Conservation (phyloP, 2,888 invertebrate genomes). For the Polia nebulosa region DNA sequence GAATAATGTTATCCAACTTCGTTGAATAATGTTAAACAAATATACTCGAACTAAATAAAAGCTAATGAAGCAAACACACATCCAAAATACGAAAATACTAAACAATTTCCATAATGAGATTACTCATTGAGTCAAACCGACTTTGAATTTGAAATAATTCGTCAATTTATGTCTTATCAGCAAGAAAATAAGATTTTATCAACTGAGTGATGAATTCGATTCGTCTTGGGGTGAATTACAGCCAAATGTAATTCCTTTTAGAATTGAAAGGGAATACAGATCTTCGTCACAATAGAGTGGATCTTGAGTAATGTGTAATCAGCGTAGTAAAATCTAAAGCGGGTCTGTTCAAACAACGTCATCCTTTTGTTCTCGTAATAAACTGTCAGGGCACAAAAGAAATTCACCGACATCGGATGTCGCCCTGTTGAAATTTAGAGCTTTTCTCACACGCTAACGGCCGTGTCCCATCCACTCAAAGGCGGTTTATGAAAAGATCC, state of each 20-base stretch:
- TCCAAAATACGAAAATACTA: conserved; percentile 51
- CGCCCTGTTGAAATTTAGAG: conserved; percentile 81
- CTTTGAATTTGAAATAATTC: conserved; percentile 60
- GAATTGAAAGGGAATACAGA: conserved; percentile 79
- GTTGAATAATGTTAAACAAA: conserved; percentile 39
- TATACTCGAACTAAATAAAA: conserved; percentile 32
- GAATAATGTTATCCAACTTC: conserved; percentile 8
- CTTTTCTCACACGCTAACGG: conserved; percentile 73
- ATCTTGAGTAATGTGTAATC: conserved; percentile 85
- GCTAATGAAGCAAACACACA: conserved; percentile 42
- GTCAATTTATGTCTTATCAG: conserved; percentile 63
- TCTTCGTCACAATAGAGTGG: conserved; percentile 81
- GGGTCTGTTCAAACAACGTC: conserved; percentile 83
- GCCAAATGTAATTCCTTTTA: conserved; percentile 80
- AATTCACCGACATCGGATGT: conserved; percentile 83
- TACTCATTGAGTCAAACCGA: conserved; percentile 51
- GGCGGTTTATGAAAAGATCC: conserved; percentile 76
- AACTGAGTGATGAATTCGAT: conserved; percentile 73
- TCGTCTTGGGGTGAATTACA: conserved; percentile 77
- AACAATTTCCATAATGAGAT: conserved; percentile 57
- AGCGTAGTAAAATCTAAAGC: conserved; percentile 84
- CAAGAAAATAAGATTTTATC: conserved; percentile 68
- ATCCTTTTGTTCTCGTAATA: conserved; percentile 87
- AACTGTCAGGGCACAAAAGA: conserved; percentile 87
- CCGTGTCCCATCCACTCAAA: conserved; percentile 74